Percentiles rank a stretch among this genome's conserved stretches.
Evolutionary conservation across 92 coral and sea anemone genomes (phyloP).

Genomic region (Siderastrea siderea): DNA sequence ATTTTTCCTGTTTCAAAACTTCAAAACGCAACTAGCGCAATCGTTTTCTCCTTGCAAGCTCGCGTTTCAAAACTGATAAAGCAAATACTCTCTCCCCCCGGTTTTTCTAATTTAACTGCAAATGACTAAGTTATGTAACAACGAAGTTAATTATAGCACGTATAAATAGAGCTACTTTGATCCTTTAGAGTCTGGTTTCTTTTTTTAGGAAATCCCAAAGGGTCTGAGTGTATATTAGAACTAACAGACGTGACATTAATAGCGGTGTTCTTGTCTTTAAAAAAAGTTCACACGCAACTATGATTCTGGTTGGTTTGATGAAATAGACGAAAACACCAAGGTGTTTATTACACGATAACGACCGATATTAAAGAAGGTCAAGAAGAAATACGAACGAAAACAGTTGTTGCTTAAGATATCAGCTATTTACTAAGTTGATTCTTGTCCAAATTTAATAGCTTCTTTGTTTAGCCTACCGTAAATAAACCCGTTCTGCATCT

Average conservation of each 20-base stretch:
- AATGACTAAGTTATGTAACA: not conserved
- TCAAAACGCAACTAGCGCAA: too few species aligned
- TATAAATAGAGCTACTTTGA: not conserved
- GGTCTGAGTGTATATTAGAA: not conserved
- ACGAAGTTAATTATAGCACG: not conserved
- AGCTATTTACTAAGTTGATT: not conserved
- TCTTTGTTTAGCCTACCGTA: not conserved
- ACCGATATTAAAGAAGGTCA: too few species aligned
- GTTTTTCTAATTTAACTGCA: too few species aligned
- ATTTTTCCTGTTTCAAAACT: too few species aligned
- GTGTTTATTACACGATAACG: too few species aligned
- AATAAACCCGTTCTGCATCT: not conserved
- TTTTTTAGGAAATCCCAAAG: not conserved
- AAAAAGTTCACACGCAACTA: too few species aligned
- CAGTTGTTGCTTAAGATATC: too few species aligned
- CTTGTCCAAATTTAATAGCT: not conserved
- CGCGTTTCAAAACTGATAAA: too few species aligned
- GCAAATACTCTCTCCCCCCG: not conserved
- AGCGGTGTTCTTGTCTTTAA: not conserved
- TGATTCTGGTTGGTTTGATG: too few species aligned
- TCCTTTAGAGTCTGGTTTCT: not conserved
- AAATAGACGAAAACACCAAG: too few species aligned
- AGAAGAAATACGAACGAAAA: too few species aligned
- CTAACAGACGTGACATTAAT: not conserved
- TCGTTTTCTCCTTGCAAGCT: too few species aligned